Evolutionary conservation across 2,888 invertebrate species (phyloP).

Genomic region (Eupeodes luniger): DNA sequence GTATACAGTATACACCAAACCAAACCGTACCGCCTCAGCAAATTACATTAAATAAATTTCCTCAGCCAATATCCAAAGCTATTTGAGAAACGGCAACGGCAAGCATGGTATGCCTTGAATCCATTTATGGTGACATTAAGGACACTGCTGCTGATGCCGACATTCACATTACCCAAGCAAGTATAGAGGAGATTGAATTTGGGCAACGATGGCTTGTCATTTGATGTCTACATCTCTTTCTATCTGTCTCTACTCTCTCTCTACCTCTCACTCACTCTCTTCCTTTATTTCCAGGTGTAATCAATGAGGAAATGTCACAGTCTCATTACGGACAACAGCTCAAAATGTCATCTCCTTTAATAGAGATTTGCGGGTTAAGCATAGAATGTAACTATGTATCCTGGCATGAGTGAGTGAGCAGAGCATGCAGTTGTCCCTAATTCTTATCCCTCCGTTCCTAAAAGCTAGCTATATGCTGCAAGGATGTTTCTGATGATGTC

Average conservation of each 20-base stretch:
- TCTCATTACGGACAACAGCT: constrained; percentile 68
- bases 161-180: constrained; percentile 7
- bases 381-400: constrained; percentile 19
- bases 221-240: neutral
- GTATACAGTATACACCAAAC: too few relatives aligned
- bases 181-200: neutral
- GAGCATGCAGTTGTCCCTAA: constrained; percentile 65
- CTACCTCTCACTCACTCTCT: neutral
- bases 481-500: constrained; percentile 20
- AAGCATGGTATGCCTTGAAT: constrained; percentile 35
- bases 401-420: constrained; percentile 33
- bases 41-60: constrained; percentile 40
- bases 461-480: constrained; percentile 9
- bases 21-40: neutral
- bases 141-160: constrained; percentile 43
- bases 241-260: neutral
- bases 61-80: constrained; percentile 23
- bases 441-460: constrained; percentile 31
- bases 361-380: constrained; percentile 62
- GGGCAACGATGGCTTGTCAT: constrained; percentile 28
- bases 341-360: constrained; percentile 54
- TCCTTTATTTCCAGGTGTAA: constrained; percentile 58
- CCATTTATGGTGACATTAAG: constrained; percentile 49
- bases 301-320: constrained; percentile 71
- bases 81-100: neutral